Evolutionary conservation across 2,888 invertebrate species (phyloP), one percentile per base, ranked within the genome.

Genomic region (Diloba caeruleocephala): DNA sequence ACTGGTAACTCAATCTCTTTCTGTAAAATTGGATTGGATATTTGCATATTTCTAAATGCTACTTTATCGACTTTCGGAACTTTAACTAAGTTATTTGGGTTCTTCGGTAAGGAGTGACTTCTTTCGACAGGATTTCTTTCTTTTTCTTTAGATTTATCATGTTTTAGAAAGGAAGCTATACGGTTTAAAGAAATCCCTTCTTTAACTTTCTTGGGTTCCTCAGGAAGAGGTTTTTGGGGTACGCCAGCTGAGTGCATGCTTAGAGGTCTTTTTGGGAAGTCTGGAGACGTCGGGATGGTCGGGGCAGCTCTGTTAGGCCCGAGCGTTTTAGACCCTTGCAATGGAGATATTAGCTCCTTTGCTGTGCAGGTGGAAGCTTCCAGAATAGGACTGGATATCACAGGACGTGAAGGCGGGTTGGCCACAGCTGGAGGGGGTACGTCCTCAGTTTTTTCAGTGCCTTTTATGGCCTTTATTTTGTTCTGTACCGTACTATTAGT

Each of bases 291-390:
- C 0, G 94, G 94, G 1, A 93, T 76, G 0, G 90, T 92, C 0
- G 96, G 96, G 0, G 95, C 96, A 0, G 95, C 88, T 56, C 96
- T 88, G 0, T 88, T 71, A 0, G 96, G 96, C 0, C 95, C 92
- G 55, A 95, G 92, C 0, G 95, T 95, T 44, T 95, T 95, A 0
- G 94, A 92, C 0, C 94, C 93, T 76, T 94, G 94, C 23, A 96
- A 88, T 0, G 96, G 95, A 0, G 95, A 95, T 33, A 96, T 94
- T 6, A 97, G 79, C 71, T 97, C 96, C 74, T 96, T 96, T 0
- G 96, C 96, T 0, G 96, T 96, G 67, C 96, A 96, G 0, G 97
- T 97, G 0, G 97, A 97, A 1, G 96, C 95, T 82, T 97, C 97
- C 42, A 98, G 86, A 39, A 97, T 96, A 0, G 97, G 97, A 59